These are phyloP conservation scores for Leptopilina clavipes DNA, from an alignment of 1,140 invertebrate genomes.

Conservation along the genomic window DNA sequence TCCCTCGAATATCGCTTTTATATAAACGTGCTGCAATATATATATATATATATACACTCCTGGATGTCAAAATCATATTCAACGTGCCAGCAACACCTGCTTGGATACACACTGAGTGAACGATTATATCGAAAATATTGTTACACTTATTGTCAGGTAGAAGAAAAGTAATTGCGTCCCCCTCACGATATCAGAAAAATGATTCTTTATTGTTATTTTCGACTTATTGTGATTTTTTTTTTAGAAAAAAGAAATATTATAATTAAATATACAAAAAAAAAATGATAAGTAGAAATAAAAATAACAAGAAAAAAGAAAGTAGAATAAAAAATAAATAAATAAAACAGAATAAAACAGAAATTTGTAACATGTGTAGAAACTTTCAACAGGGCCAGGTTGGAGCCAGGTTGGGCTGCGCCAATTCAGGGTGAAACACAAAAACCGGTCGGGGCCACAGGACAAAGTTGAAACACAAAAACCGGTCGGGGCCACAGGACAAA, in stretches of 20 bases:
- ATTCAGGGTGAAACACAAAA: too few species aligned
- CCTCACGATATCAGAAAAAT: background rate
- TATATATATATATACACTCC: background rate
- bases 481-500: too few species aligned
- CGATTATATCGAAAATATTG: conserved; percentile 24
- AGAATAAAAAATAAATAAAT: too few species aligned
- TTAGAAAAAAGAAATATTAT: background rate
- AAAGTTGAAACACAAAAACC: too few species aligned
- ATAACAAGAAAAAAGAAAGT: too few species aligned
- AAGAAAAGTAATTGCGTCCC: background rate
- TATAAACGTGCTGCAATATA: background rate
- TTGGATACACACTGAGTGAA: background rate
- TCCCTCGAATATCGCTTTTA: conserved; percentile 6
- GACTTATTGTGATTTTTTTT: background rate
- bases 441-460: too few species aligned
- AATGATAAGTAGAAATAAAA: too few species aligned
- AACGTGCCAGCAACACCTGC: conserved; percentile 30
- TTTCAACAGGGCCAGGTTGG: too few species aligned
- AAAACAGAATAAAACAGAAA: too few species aligned
- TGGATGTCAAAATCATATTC: conserved; percentile 19
- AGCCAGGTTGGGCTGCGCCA: too few species aligned
- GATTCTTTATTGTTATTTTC: background rate
- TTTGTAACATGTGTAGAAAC: too few species aligned
- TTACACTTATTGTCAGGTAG: conserved; percentile 25
- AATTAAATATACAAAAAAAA: too few species aligned